Base-by-base conservation (phyloP, 2,797 vertebrate species). In the Podarcis siculus region DNA sequence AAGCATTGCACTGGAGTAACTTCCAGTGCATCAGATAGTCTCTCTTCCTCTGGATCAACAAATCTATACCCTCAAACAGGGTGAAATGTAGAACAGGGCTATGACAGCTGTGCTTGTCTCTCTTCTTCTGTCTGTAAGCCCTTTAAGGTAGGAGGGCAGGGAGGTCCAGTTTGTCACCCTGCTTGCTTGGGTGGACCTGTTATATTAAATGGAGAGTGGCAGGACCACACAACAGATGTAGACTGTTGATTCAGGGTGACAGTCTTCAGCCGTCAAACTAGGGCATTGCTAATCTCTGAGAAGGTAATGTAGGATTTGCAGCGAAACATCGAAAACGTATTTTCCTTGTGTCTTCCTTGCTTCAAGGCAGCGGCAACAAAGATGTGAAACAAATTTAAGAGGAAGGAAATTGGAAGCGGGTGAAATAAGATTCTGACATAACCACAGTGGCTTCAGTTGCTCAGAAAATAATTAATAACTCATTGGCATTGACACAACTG, bases 321-420 rank as follows among this genome's bases (percentile, higher is more conserved):
- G 10, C n/a, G 0, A 77, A 61, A 89, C 89, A 32, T 66, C 30
- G 3, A 15, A 88, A 67, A 10, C 82, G 69, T 82, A 6, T 79
- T 94, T 89, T 17, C 66, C 45, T 87, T 25, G 7, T 73, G 21
- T 49, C 61, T 82, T 58, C 89, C 9, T 23, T 82, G 35, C 35
- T 80, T 30, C 12, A 86, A 82, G 87, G 83, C 89, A 86, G 13
- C 32, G 55, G n/a, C 86, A 64, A 32, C 75, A 61, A 85, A 93
- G 61, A 15, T 30, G 80, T 4, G 5, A 83, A 32, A 85, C 73
- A 49, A 83, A 83, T 17, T 12, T 30, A 69, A 32, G 69, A 25
- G 76, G 77, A 61, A 87, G 7, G 85, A 55, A 61, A 64, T 39
- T 75, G 61, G 64, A 90, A n/a, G 37, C 1, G 1, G 67, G 35